Base-by-base conservation (phyloP, 92 coral and sea anemone species). In the Siderastrea radians region DNA sequence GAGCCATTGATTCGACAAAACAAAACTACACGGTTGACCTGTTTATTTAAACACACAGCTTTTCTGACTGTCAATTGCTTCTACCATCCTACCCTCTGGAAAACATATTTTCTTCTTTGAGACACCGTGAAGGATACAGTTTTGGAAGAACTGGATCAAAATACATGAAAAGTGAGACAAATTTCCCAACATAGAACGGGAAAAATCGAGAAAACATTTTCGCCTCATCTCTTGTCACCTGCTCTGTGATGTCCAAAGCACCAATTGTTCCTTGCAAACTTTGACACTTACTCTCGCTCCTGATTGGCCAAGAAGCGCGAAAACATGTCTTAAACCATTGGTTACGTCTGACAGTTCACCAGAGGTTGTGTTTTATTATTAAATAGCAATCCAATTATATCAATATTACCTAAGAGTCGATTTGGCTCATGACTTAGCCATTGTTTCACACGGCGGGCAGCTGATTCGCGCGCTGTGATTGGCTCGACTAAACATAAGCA, bases 361-460 rank as follows among this genome's bases (percentile, higher is more conserved):
- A 79, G 93, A 91, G 89, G 93, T 82, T 90, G 79, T 93, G 92
- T 93, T 95, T 95, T 95, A 95, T 95, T 95, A 95, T 95, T 95
- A 95, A 95, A 95, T 95, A 95, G 96, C 96, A 67, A 93, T 93
- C 98, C 95, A 93, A 88, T 95, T 95, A 95, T 95, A 95, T 95
- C 98, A 95, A 93, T 95, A 95, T 95, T 95, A 95, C 98, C 98
- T 93, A 93, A 95, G 98, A 95, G 96, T 90, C 95, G 93, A 65
- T 93, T 87, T 93, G 96, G 96, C 83, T 93, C 98, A 95, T 95
- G 96, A 88, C 95, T 89, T 89, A 93, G 95, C 92, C 95, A 95
- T 95, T 95, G 98, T 95, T 95, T 93, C 92, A 90, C 92, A 91
- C 88, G 91, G 81, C 92, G 94, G 93, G 79, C 96, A 88, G 88